phyloP scores from a whole-genome alignment of 2,888 invertebrate genomes.

The Lottia scabra region DNA sequence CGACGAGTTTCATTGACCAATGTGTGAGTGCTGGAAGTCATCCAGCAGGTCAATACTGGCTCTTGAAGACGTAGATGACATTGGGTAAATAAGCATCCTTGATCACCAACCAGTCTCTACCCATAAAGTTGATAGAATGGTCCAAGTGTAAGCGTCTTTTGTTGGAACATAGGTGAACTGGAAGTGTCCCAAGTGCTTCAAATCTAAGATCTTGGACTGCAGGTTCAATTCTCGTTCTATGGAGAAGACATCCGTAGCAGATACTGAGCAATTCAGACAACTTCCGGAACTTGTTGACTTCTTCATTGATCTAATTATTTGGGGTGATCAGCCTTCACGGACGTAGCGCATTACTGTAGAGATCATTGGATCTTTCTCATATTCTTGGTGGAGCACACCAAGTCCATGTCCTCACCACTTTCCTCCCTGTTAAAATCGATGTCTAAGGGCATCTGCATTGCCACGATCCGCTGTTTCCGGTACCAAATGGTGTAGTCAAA shows the following conservation, averaged over 20 bases:
- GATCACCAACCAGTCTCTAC: slow-evolving; percentile 1
- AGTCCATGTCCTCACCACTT: too few relatives aligned
- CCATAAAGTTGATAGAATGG: too few relatives aligned
- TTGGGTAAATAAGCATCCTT: slow-evolving; percentile 2
- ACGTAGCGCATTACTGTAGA: too few relatives aligned
- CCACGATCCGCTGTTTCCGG: slow-evolving; percentile 3
- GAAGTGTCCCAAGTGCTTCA: slow-evolving; percentile 14
- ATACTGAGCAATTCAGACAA: too few relatives aligned
- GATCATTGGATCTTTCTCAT: too few relatives aligned
- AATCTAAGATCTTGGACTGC: slow-evolving; percentile 10
- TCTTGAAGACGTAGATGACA: slow-evolving; percentile 1
- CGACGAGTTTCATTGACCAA: slow-evolving; percentile 22
- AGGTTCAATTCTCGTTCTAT: slow-evolving; percentile 7
- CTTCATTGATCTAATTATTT: too few relatives aligned
- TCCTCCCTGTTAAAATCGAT: not conserved
- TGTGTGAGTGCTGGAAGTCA: slow-evolving; percentile 27
- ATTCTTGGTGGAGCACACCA: too few relatives aligned
- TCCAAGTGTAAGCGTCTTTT: too few relatives aligned
- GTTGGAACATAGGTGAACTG: too few relatives aligned
- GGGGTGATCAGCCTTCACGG: too few relatives aligned
- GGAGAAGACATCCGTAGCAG: not conserved
- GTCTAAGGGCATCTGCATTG: slow-evolving; percentile 11
- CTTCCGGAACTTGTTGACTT: too few relatives aligned
- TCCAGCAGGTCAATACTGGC: slow-evolving; percentile 5
- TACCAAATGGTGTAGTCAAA: slow-evolving; percentile 48